Conservation (phyloP, 1,140 invertebrate species). For the honey bee (Apis mellifera) region DNA sequence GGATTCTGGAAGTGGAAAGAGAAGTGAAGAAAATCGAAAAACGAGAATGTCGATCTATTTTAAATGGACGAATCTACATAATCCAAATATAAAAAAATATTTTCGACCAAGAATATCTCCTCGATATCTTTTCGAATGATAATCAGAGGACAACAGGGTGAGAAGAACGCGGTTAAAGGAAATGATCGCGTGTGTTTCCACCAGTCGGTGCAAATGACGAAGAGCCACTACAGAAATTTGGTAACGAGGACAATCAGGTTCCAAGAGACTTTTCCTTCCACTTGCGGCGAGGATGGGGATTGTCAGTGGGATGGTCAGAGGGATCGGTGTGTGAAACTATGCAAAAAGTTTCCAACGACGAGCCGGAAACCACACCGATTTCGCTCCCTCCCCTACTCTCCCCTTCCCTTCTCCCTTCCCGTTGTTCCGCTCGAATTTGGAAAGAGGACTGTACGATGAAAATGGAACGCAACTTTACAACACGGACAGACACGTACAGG, state of each 20-base stretch:
- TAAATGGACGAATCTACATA: too few species aligned
- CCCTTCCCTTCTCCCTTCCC: neutral
- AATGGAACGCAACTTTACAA: conserved; percentile 70
- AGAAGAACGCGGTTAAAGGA: neutral
- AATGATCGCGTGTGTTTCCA: neutral
- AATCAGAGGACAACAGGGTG: neutral
- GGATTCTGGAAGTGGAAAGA: too few species aligned
- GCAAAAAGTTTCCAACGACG: conserved; percentile 53
- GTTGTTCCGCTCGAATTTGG: conserved; percentile 64
- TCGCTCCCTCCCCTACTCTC: neutral
- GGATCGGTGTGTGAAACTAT: conserved; percentile 31
- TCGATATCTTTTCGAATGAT: too few species aligned
- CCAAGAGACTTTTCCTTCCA: conserved; percentile 48
- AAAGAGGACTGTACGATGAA: conserved; percentile 69
- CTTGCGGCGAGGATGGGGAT: conserved; percentile 12
- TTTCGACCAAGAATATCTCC: too few species aligned
- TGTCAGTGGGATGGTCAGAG: neutral
- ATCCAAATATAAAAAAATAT: too few species aligned
- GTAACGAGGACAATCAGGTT: conserved; percentile 47
- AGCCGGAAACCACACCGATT: conserved; percentile 52
- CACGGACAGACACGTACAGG: conserved; percentile 67
- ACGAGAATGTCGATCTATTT: too few species aligned
- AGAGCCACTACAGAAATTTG: conserved; percentile 23
- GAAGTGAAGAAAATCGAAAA: too few species aligned
- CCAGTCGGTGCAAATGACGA: too few species aligned